phyloP scores from a whole-genome alignment of 2,888 invertebrate species.

The Rhorus exstirpatorius region DNA sequence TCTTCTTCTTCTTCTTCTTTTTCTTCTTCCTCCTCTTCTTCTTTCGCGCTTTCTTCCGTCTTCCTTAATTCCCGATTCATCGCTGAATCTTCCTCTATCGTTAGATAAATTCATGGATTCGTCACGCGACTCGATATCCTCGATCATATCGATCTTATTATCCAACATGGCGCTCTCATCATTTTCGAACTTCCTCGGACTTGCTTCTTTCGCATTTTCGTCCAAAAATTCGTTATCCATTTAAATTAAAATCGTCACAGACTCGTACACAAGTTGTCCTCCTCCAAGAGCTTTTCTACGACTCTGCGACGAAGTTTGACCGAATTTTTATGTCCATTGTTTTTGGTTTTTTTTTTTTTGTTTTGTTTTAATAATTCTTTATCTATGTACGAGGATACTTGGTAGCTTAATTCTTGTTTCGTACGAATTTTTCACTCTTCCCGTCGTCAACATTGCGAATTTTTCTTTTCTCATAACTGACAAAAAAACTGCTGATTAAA shows the following conservation, averaged over 20 bases:
- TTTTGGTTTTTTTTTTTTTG: neutral
- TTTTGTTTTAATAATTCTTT: neutral
- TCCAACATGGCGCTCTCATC: constrained; percentile 22
- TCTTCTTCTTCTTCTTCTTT: constrained; percentile 51
- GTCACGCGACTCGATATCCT: constrained; percentile 21
- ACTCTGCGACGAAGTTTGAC: constrained; percentile 3
- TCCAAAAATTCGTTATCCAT: constrained; percentile 52
- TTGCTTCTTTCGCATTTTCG: constrained; percentile 38
- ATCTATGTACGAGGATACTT: constrained; percentile 26
- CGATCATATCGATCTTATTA: constrained; percentile 20
- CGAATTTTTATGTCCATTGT: neutral
- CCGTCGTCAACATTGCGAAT: neutral
- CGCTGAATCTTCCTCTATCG: constrained; percentile 1
- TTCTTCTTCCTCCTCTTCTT: constrained; percentile 44
- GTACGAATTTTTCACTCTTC: neutral
- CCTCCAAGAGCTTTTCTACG: neutral
- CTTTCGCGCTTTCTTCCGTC: constrained; percentile 35
- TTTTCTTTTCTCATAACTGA: neutral
- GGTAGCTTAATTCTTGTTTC: neutral
- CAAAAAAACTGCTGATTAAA: neutral
- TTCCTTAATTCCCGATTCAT: neutral
- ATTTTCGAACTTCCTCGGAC: constrained; percentile 16
- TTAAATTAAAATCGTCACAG: constrained; percentile 28
- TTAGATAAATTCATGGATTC: constrained; percentile 47
- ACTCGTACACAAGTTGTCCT: neutral